Base-by-base conservation (phyloP, 2,797 vertebrate genomes). In the Ceyx erithaca region DNA sequence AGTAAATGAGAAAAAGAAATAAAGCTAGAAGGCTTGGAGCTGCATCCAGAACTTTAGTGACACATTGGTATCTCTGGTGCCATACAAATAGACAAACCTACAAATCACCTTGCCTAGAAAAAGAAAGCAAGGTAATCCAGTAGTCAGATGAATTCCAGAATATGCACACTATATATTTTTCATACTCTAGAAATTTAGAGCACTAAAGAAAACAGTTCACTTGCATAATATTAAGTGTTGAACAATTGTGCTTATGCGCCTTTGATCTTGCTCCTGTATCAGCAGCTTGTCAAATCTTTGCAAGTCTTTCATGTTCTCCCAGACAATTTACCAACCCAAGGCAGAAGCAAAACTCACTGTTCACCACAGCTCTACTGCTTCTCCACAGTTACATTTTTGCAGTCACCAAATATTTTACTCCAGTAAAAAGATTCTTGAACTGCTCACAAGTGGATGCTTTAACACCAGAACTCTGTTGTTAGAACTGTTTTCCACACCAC, bases 211-310 rank as follows among this genome's bases (percentile, higher is more conserved):
- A 64, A 0, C 59, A 87, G 80, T 75, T 92, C 62, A 76, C 66
- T 90, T 94, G 80, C 59, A 35, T 92, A 92, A 91, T 17, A 84
- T 69, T 52, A 81, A n/a, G 57, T 48, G 43, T 62, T 92, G 55
- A 59, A 18, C 71, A 64, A 57, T 4, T 37, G n/a, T 67, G 31
- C 55, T 66, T 62, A 21, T 9, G 14, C 7, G 31, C 48, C 75
- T 94, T 93, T 92, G 85, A 95, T 93, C 77, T 85, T 37, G 59
- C 66, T 82, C 57, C 57, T 37, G 40, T 70, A 89, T 54, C 49
- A 85, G 84, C 76, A 61, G 33, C 31, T 30, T 17, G 18, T 64
- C 80, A 89, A 31, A 59, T 49, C 51, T 89, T 49, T 25, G 6
- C 12, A 79, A 58, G 66, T 28, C 78, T 90, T 92, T 95, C 70